Evolutionary conservation across 2,113 vertebrate genomes (phyloP).

Genomic region (Apistogramma diplotaenia): DNA sequence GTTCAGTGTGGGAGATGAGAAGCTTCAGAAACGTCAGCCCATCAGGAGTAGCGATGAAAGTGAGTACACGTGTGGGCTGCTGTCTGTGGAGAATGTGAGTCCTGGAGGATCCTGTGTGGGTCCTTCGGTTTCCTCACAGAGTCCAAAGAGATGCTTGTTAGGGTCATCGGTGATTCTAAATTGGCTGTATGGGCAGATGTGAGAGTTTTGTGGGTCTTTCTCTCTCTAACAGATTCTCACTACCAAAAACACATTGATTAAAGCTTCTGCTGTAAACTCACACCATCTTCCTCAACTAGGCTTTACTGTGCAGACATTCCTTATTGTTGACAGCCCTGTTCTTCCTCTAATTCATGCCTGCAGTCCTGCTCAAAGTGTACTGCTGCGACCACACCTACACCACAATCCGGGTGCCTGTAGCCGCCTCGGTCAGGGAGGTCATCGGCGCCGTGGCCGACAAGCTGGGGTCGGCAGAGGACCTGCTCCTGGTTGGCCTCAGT

Average conservation of each 20-base stretch:
- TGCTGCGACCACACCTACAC: conserved; percentile 96
- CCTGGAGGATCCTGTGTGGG: no score
- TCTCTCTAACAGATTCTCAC: background rate
- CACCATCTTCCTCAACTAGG: no score
- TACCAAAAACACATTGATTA: no score
- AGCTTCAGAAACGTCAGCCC: conserved; percentile 89
- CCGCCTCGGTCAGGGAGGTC: conserved; percentile 90
- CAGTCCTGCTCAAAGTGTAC: conserved; percentile 97
- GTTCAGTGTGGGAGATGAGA: conserved; percentile 90
- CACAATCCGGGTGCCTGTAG: conserved; percentile 89
- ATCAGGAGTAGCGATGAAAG: conserved; percentile 91
- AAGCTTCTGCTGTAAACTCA: no score
- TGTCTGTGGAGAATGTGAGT: no score
- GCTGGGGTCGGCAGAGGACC: conserved; percentile 90
- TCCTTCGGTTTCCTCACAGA: background rate
- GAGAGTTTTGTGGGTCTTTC: background rate
- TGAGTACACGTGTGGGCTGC: conserved; percentile 73
- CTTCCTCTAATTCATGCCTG: conserved; percentile 36
- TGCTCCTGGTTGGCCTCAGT: conserved; percentile 90
- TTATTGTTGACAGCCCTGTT: background rate
- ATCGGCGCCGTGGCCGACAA: conserved; percentile 90
- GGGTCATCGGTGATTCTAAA: background rate
- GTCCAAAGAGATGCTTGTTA: background rate
- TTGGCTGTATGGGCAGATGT: background rate
- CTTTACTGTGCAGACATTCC: background rate